phyloP scores from a whole-genome alignment of 2,113 vertebrate species.

The Alectura lathami region DNA sequence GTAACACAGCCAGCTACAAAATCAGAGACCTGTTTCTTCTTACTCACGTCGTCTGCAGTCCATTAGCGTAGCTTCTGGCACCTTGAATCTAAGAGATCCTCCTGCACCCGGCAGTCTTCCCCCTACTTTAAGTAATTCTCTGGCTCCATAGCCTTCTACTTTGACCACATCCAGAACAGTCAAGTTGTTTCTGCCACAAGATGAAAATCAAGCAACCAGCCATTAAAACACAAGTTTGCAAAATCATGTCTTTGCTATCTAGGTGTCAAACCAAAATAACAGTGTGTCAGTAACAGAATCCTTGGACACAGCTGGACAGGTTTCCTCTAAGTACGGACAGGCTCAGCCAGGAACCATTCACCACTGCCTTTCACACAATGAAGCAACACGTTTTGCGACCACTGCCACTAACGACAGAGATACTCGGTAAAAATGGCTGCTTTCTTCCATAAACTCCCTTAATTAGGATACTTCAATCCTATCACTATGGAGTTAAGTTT shows the following conservation, averaged over 20 bases:
- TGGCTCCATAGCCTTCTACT: slow-evolving; percentile 90
- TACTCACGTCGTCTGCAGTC: slow-evolving; percentile 93
- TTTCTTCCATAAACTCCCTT: background rate
- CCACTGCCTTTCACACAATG: background rate
- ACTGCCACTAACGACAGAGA: background rate
- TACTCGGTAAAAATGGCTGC: background rate
- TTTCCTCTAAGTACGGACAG: background rate
- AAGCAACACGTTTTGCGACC: background rate
- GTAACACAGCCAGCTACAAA: background rate
- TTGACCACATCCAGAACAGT: slow-evolving; percentile 89
- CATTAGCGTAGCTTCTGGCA: slow-evolving; percentile 96
- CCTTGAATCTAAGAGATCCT: slow-evolving; percentile 93
- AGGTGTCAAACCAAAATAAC: background rate
- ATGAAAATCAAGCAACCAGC: background rate
- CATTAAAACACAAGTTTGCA: background rate
- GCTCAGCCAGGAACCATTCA: background rate
- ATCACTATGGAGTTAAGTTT: background rate
- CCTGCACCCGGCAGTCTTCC: slow-evolving; percentile 89
- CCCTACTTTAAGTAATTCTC: slow-evolving; percentile 90
- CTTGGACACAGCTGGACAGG: background rate
- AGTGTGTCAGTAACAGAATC: background rate
- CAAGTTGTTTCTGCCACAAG: slow-evolving; percentile 88
- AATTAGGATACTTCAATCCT: background rate
- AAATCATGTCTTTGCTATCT: background rate
- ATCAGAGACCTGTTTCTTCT: background rate